Evolutionary conservation across 2,797 vertebrate genomes (phyloP).

Genomic region (Fistularia tabacaria): DNA sequence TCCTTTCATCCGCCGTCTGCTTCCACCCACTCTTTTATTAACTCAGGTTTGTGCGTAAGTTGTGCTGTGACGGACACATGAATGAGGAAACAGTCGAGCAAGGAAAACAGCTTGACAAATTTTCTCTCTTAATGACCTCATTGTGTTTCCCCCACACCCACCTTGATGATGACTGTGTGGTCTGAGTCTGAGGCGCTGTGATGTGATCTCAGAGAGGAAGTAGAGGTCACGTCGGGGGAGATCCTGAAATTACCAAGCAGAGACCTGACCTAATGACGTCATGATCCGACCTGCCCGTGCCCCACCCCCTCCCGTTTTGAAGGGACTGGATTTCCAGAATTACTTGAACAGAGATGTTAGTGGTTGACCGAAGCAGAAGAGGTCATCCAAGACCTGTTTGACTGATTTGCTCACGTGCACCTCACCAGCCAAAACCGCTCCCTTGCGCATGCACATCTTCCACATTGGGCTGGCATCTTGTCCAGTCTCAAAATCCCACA

Average conservation of each 20-base stretch:
- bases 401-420: neutral
- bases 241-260: conserved; percentile 33
- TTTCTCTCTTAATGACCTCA: conserved; percentile 35
- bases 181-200: conserved; percentile 21
- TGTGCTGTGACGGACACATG: conserved; percentile 4
- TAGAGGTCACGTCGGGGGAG: conserved; percentile 38
- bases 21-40: conserved; percentile 39
- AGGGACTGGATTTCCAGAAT: conserved; percentile 8
- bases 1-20: conserved; percentile 28
- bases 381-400: conserved; percentile 21
- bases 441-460: neutral
- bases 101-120: conserved; percentile 29
- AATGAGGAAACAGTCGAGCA: conserved; percentile 32
- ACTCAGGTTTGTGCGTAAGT: conserved; percentile 47
- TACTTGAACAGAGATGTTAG: conserved; percentile 24
- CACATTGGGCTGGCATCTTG: neutral
- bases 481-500: neutral
- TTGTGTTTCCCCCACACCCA: conserved; percentile 33
- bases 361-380: conserved; percentile 13
- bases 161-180: conserved; percentile 22
- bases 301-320: conserved; percentile 11
- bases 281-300: conserved; percentile 12
- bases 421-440: neutral
- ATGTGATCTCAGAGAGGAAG: conserved; percentile 50
- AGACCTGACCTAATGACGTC: conserved; percentile 45